Evolutionary conservation across 1,140 invertebrate species (phyloP), one percentile per base, ranked within the genome.

Genomic region (Camponotus pennsylvanicus): DNA sequence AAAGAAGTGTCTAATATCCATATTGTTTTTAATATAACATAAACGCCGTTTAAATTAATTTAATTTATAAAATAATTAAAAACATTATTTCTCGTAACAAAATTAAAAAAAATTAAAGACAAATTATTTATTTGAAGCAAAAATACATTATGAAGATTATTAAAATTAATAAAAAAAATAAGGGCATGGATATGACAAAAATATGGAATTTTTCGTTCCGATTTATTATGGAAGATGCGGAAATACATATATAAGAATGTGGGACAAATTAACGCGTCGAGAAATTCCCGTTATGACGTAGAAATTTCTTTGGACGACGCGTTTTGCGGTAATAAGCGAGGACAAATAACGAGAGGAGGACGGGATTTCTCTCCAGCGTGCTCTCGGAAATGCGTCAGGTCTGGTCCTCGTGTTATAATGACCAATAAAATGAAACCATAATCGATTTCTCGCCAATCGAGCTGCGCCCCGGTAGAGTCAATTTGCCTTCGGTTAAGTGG

Each of bases 401-500:
- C 69, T 87, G 91, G 88, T 92, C 85, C 90, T 92, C 90, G 92
- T 90, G 88, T 92, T 90, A 92, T 93, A 93, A 93, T 92, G 88
- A 92, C 87, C 89, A 91, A 92, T 93, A 93, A 93, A 93, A 92
- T 89, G 88, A 92, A 89, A 89, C 86, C 85, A 87, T 93, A 93
- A 92, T 93, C 91, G 92, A 93, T 93, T 93, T 92, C 92, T 93
- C 91, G 89, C 88, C 90, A 89, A 92, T 92, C 89, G 86, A 90
- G 89, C 87, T 79, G 73, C 64, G 82, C 61, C 37, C 86, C 84
- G 89, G 82, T 78, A 70, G 69, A 92, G 92, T 92, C 91, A 91
- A 92, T 92, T 92, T 91, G 92, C 92, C 91, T 90, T 87, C 86
- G 88, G 79, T 83, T 93, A 93, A 93, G 91, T 92, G 91, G 92